Evolutionary conservation across 2,888 invertebrate species (phyloP).

Genomic region (Pseudococcus viburni): DNA sequence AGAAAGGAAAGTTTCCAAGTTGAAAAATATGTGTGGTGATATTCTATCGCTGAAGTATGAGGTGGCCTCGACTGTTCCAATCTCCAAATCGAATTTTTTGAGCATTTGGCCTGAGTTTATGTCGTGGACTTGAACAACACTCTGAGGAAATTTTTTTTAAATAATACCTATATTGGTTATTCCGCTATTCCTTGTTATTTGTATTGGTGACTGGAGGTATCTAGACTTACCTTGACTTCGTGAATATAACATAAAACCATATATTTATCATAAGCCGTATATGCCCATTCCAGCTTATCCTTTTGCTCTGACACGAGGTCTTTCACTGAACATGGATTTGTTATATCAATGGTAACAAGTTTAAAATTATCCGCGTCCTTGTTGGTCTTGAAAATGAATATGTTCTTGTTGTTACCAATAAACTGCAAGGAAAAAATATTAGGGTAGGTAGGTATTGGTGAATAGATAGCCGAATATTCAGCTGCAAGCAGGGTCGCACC

Average conservation of each 20-base stretch:
- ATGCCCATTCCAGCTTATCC: not conserved
- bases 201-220: no score
- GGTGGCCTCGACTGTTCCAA: constrained; percentile 82
- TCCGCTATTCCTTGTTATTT: no score
- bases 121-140: constrained; percentile 85
- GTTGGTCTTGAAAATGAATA: not conserved
- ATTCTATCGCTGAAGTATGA: constrained; percentile 88
- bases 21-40: constrained; percentile 91
- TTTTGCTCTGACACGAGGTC: not conserved
- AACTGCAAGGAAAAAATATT: not conserved
- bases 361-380: not conserved
- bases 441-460: no score
- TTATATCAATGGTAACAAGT: not conserved
- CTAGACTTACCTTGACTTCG: not conserved
- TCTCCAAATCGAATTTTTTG: constrained; percentile 83
- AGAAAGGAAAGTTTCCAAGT: constrained; percentile 93
- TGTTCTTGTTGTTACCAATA: not conserved
- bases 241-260: not conserved
- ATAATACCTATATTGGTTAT: not conserved
- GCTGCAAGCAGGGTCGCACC: no score
- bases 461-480: no score
- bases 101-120: constrained; percentile 81
- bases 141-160: constrained; percentile 75
- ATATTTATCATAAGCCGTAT: not conserved
- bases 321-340: not conserved